Base-by-base conservation (phyloP, 2,797 vertebrate genomes). In the Neoniphon sammara region DNA sequence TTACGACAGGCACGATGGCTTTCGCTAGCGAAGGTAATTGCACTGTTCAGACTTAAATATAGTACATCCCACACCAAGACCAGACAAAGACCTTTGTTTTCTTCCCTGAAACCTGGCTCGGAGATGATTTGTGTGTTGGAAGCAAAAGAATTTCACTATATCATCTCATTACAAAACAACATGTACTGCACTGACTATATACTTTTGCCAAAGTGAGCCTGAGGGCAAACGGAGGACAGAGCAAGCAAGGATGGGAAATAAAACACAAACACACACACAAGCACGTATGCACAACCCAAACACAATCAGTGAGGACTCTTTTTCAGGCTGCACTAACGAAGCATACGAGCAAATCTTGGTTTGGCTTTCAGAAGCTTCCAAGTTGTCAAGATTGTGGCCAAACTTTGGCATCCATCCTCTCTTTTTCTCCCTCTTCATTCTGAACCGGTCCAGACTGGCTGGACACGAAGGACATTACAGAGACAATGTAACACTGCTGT, bases 1-100 rank as follows among this genome's bases (percentile, higher is more conserved):
- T 91, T 86, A 87, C 86, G 84, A 89, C 72, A 81, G 77, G 66
- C 54, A 27, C 21, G 66, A 88, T 82, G 83, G 88, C 83, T 92
- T 91, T 87, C 81, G 71, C 85, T 79, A 80, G 81, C 60, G 70
- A 87, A 87, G 82, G 86, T 92, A 94, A 94, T 92, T 90, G 85
- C 80, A 87, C 81, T 77, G 87, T 87, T 89, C 78, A 70, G 75
- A 89, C 65, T 50, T 89, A 93, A 91, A 91, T 91, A 91, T 78
- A 91, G 83, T 44, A 75, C 79, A 82, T 70, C 57, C 73, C 65
- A 67, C 62, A 82, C 68, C 60, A 63, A 72, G 59, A 81, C 70
- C 77, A 79, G 67, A 91, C 87, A 88, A 80, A 83, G 80, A 83
- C 84, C 75, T 89, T 91, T 92, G 85, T 89, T 88, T 84, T 89